Evolutionary conservation across 2,113 vertebrate species (phyloP), one percentile per base, ranked within the genome.

Genomic region (Phaethornis superciliosus): DNA sequence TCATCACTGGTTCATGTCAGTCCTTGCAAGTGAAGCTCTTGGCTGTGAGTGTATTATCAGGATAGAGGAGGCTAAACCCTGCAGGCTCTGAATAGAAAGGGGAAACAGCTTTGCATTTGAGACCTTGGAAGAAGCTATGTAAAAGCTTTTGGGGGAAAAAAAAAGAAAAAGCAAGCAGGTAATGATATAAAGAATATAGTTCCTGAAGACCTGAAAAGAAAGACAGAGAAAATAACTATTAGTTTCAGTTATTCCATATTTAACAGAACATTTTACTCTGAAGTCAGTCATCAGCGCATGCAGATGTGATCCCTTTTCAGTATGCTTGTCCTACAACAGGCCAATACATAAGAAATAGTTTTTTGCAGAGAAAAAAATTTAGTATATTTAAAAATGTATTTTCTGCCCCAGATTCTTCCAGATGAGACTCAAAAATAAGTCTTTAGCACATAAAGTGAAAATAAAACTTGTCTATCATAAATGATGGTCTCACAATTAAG

Each of bases 261-360:
- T 91, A 93, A 92, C 58, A 88, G 67, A 91, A 69, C 67, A 58
- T 89, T 69, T 85, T 92, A 85, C 86, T 84, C 89, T 15, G 23
- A 93, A 94, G 88, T 78, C 51, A 90, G 55, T 84, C 62, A 67
- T 42, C 80, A 58, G 54, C 46, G 55, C 44, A 64, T 0, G 0
- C 63, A 58, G 19, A 20, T 46, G 49, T 58, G 27, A 70, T 69
- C 13, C 23, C 19, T 63, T 69, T 44, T 44, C 51, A 33, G 27
- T 44, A 37, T 16, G 19, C 19, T 22, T 13, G 15, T 47, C 60
- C 40, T 86, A 16, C 10, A 69, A 37, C 8, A 17, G 18, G 51
- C 35, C 58, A 40, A 37, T 64, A 40, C 24, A 12, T 8, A 52
- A 37, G 37, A 64, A 60, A 32, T 33, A 35, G 51, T 64, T 80